Evolutionary conservation across 2,113 vertebrate species (phyloP).

Genomic region (Camelus dromedarius): DNA sequence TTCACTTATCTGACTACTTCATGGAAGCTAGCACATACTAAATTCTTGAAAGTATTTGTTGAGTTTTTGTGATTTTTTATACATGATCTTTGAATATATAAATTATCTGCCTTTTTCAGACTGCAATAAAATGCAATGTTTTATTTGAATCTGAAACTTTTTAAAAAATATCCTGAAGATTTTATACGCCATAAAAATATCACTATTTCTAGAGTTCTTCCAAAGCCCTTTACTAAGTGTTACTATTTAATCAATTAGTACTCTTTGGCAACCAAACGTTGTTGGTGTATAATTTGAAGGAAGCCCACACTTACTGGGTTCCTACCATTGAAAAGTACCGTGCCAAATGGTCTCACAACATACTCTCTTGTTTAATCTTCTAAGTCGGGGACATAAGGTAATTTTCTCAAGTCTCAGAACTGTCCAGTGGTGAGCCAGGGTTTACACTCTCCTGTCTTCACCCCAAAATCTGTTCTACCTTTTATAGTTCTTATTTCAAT

Average conservation of each 20-base stretch:
- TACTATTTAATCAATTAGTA: background rate
- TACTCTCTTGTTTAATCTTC: background rate
- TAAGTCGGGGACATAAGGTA: background rate
- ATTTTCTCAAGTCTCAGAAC: background rate
- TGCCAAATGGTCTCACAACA: background rate
- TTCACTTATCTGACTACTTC: background rate
- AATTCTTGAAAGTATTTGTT: slow-evolving; percentile 6
- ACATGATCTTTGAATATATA: background rate
- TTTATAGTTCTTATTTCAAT: background rate
- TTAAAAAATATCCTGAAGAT: background rate
- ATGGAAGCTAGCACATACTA: background rate
- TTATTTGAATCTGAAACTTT: background rate
- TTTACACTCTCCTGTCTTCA: background rate
- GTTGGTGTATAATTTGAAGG: background rate
- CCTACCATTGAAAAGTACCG: background rate
- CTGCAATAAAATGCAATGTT: background rate
- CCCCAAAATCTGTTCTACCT: background rate
- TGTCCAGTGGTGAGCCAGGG: background rate
- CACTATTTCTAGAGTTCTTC: background rate
- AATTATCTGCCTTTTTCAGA: background rate
- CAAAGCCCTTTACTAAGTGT: background rate
- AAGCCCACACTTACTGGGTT: background rate
- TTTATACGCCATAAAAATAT: slow-evolving; percentile 31
- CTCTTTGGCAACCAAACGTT: background rate
- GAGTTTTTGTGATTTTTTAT: background rate